Evolutionary conservation across 2,113 vertebrate species (phyloP).

Genomic region (Nycticryphes semicollaris): DNA sequence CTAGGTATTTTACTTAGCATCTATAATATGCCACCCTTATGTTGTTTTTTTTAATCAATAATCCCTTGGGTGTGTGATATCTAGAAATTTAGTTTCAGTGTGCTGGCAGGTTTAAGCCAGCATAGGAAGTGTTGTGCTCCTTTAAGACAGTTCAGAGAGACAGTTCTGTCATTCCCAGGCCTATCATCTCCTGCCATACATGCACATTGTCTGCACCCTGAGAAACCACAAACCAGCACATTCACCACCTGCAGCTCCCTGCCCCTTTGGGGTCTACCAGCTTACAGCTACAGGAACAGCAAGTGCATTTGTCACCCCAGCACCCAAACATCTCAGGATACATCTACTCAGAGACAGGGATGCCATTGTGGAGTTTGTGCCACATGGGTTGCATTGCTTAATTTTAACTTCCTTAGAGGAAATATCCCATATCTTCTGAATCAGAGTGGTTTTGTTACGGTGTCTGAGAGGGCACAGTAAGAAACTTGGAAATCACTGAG

Average conservation of each 20-base stretch:
- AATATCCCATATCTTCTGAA: neutral
- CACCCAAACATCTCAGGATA: neutral
- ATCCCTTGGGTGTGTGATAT: neutral
- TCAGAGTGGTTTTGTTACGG: neutral
- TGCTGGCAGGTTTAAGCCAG: neutral
- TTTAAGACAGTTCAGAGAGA: neutral
- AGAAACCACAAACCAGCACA: neutral
- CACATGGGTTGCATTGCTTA: neutral
- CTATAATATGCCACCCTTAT: neutral
- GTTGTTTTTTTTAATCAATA: neutral
- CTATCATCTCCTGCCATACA: neutral
- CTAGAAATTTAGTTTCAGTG: neutral
- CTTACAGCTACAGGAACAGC: neutral
- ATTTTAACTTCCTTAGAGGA: neutral
- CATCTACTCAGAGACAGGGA: neutral
- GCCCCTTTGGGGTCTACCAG: neutral
- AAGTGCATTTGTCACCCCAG: neutral
- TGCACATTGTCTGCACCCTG: rapidly evolving
- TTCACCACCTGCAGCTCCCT: neutral
- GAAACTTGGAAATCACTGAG: neutral
- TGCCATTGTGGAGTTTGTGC: neutral
- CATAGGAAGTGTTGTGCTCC: neutral
- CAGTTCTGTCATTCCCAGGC: neutral
- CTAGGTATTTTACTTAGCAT: neutral
- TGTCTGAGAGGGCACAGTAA: neutral